Evolutionary conservation across 2,888 invertebrate species (phyloP), one percentile per base, ranked within the genome.

Genomic region (Priocnemis perturbator): DNA sequence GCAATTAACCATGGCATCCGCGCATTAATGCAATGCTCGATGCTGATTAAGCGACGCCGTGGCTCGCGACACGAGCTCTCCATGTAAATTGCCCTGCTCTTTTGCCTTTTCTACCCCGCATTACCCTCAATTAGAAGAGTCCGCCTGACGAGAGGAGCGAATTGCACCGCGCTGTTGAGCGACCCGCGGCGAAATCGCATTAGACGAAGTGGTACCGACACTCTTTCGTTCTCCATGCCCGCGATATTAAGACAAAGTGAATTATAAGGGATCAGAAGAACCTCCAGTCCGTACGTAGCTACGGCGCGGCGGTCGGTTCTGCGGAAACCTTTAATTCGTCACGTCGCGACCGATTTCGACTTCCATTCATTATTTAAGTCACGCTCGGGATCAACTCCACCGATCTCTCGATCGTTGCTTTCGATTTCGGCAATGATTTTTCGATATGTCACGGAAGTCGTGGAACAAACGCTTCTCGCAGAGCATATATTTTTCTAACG

Each of bases 271-370:
- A 64, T 58, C 59, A 21, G 65, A 45, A 37, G 37, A 11, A 37
- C 14, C 37, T 37, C 4, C 37, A 66, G 69, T 70, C 56, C 48
- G 64, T 64, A 68, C 53, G 56, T 60, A 67, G 30, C 56, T 20
- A 50, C 60, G 56, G 45, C n/a, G 57, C 61, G 60, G 59, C 63
- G 21, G 59, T 68, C 63, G 50, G 26, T 62, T 68, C 59, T 55
- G 20, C 50, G 55, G 71, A 65, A 59, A 77, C 68, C 67, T 60
- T 21, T 64, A 68, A 81, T 79, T 74, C 64, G 64, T 73, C 71
- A 60, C 69, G 61, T 52, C 66, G 26, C 7, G 3, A n/a, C 19
- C 47, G 48, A 67, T 52, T 48, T 20, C 45, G 1, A 2, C 9
- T 30, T 11, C 19, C 59, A 53, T 71, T 64, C 68, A 7, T 71